Percentiles rank a stretch among this genome's conserved stretches.
phyloP scores from a whole-genome alignment of 2,888 invertebrate species.

The Erpobdella octoculata region DNA sequence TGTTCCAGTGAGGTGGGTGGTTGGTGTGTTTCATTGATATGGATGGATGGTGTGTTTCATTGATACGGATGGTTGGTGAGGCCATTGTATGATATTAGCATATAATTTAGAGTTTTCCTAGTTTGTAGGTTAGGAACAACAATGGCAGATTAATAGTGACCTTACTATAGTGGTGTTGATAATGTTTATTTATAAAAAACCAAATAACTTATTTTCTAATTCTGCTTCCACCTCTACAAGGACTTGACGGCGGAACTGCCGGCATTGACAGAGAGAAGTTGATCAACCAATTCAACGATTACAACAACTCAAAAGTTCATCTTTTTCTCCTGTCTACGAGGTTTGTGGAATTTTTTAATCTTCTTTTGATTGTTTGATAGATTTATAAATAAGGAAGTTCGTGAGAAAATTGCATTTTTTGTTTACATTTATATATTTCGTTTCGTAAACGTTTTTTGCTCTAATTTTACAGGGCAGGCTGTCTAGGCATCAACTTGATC shows the following conservation, averaged over 20 bases:
- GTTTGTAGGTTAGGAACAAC: no score
- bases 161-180: no score
- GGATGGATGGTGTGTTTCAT: no score
- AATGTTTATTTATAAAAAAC: neutral
- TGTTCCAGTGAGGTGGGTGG: no score
- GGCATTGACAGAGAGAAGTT: constrained; percentile 87
- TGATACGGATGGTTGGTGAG: no score
- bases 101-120: no score
- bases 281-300: constrained; percentile 82
- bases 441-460: no score
- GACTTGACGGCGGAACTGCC: constrained; percentile 85
- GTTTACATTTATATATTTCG: no score
- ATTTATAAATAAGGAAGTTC: neutral
- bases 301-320: constrained; percentile 66
- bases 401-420: neutral
- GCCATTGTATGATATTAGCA: no score
- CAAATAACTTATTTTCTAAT: no score
- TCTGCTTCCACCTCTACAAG: constrained; percentile 32
- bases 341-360: constrained; percentile 37
- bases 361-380: neutral
- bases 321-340: constrained; percentile 86
- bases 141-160: no score
- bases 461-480: constrained; percentile 79
- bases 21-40: no score
- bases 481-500: constrained; percentile 89